A percentile compares a stretch with the other conserved stretches of the same genome.
phyloP scores from a whole-genome alignment of 1,140 invertebrate species.

The Neoseiulus cucumeris region DNA sequence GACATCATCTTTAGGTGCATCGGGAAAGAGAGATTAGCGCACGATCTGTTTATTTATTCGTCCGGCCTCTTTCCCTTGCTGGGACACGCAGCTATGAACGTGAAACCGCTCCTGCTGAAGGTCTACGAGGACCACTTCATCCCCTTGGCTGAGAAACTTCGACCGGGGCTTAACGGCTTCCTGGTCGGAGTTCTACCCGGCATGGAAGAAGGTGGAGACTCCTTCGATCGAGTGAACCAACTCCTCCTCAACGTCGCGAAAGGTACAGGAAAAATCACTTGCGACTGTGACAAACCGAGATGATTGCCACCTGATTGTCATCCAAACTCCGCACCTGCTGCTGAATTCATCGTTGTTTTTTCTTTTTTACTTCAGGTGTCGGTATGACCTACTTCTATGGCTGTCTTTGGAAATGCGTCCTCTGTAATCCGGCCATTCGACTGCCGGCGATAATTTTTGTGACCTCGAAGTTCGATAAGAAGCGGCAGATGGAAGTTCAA shows the following conservation, averaged over 20 bases:
- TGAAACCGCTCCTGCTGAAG: conserved; percentile 55
- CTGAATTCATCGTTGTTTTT: not conserved
- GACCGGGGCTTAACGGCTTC: conserved; percentile 68
- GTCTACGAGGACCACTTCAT: conserved; percentile 84
- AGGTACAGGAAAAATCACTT: conserved; percentile 7
- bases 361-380: conserved; percentile 33
- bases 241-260: not conserved
- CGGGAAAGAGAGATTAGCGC: conserved; percentile 54
- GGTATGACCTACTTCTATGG: conserved; percentile 60
- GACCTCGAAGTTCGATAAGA: conserved; percentile 59
- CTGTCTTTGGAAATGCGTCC: conserved; percentile 68
- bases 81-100: conserved; percentile 72
- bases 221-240: conserved; percentile 47
- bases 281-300: not conserved
- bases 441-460: conserved; percentile 63
- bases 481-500: conserved; percentile 60
- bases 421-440: conserved; percentile 58
- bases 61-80: conserved; percentile 72
- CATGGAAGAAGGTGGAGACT: conserved; percentile 73
- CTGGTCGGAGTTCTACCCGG: conserved; percentile 61
- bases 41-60: conserved; percentile 70
- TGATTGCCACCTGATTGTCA: too few relatives aligned
- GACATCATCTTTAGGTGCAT: conserved; percentile 80
- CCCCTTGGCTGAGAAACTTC: conserved; percentile 51
- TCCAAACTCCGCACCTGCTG: too few relatives aligned